A percentile compares a stretch with the other conserved stretches of the same genome.
Conservation (phyloP, 2,113 vertebrate genomes). For the Fukomys damarensis region DNA sequence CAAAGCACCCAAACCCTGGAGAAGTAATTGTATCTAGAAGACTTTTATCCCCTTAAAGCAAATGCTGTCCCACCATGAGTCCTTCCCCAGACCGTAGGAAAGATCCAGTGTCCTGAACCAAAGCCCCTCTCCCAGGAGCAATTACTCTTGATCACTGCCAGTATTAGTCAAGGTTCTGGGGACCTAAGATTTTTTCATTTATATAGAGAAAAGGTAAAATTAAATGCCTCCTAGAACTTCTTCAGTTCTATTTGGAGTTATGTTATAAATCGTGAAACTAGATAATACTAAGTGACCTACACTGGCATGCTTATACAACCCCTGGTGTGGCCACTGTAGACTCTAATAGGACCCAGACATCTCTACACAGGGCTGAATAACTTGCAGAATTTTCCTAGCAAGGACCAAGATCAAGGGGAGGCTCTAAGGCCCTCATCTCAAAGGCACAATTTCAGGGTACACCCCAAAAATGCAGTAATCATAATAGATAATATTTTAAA, state of each 20-base stretch:
- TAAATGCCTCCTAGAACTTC: not conserved
- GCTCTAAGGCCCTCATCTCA: not conserved
- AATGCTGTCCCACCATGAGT: not conserved
- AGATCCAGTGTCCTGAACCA: not conserved
- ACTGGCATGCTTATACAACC: not conserved
- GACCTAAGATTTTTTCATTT: not conserved
- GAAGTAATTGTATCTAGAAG: not conserved
- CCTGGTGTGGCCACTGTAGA: not conserved
- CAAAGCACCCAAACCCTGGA: not conserved
- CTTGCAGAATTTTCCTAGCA: not conserved
- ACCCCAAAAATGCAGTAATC: not conserved
- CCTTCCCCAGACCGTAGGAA: not conserved
- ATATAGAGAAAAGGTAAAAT: not conserved
- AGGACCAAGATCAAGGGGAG: not conserved
- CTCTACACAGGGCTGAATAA: not conserved
- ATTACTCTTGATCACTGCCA: not conserved
- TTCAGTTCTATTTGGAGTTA: not conserved
- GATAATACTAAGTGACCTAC: no score
- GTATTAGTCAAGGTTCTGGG: conserved; percentile 2
- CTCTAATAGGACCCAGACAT: not conserved
- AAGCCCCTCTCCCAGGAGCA: not conserved
- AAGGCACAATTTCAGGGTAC: not conserved
- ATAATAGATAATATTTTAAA: not conserved
- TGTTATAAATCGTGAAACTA: not conserved
- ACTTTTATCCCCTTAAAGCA: conserved; percentile 1